Evolutionary conservation across 2,113 vertebrate genomes (phyloP), one percentile per base, ranked within the genome.

Genomic region (Sebastes fasciatus): DNA sequence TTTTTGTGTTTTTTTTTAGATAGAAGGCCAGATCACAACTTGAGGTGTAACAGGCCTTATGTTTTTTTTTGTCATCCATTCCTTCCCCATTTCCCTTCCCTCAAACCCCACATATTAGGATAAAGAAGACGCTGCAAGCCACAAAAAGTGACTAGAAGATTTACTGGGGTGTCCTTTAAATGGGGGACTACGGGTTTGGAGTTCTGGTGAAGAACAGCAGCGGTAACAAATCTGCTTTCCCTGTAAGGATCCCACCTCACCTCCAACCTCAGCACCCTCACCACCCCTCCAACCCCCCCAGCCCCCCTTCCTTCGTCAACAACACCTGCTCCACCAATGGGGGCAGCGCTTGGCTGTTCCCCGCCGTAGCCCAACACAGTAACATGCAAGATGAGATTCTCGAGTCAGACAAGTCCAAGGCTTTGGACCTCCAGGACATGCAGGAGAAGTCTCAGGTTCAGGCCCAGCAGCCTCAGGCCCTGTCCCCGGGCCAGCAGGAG

Each of bases 171-270:
- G 92, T 95, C 93, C 96, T 34, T 34, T 98, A 98, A 98, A 99
- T 99, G 98, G 98, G 98, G 96, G 98, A 99, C 98, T 99, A 99
- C 98, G 98, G 97, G 96, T 99, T 99, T 95, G 98, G 98, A 96
- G 98, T 99, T 96, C 96, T 99, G 96, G 97, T 99, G 94, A 98
- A 99, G 96, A 99, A 98, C 96, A 97, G 98, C 95, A 96, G 97
- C 88, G 96, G 97, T 94, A 99, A 97, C 95, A 99, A 99, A 95
- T 97, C 98, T 92, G 96, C 97, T 95, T 99, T 99, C 96, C 98
- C 98, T 88, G 97, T 99, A 91, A 95, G 98, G 93, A 98, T 99
- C 95, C 98, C 99, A 94, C 98, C 98, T 89, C 98, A 99, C 95
- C 97, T 99, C 92, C 98, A 99, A 93, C 96, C 97, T 95, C 96